Base-by-base conservation (phyloP, 2,888 invertebrate species). In the Drosophila multiciliata region DNA sequence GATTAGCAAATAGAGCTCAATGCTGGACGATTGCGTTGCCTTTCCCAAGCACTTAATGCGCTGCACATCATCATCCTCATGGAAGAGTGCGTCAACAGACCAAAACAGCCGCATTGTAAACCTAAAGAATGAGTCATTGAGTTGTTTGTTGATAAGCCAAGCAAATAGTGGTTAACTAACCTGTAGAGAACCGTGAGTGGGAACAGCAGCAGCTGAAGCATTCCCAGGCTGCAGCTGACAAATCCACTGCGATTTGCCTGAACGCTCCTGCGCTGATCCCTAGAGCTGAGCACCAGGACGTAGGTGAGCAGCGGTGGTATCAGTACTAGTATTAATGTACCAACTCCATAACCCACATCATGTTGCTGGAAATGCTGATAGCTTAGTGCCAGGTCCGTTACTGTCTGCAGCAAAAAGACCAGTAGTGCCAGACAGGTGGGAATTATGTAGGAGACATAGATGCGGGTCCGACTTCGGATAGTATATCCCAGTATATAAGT, bases 1-100 rank as follows among this genome's bases (percentile, higher is more conserved):
- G 15, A 97, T 93, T 82, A 97, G 96, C 61, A 96, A 94, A 89
- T 97, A 97, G 38, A 97, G 93, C 90, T 97, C 97, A 78, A 96
- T 94, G n/a, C 95, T 95, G 29, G 96, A 95, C 1, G 96, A 95
- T 61, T 95, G 94, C 29, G 95, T 94, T 7, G 95, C 95, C 66
- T 94, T 93, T 11, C 93, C 87, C 53, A 96, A 90, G 15, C 96
- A 95, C 72, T 95, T 94, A 83, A 94, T 93, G 17, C 94, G 94
- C 72, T 95, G 94, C 45, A 94, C 94, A 48, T 95, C 94, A 74
- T 96, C 95, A 12, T 92, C 91, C 3, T 87, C 92, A 48, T 94
- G 95, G 82, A 94, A 95, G 9, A 96, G 94, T 15, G 96, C 96
- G 91, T 97, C 97, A 52, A 96, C 94, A 83, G 96, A 95, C 95